Base-by-base conservation (phyloP, 2,797 vertebrate genomes). In the Decapterus maruadsi region DNA sequence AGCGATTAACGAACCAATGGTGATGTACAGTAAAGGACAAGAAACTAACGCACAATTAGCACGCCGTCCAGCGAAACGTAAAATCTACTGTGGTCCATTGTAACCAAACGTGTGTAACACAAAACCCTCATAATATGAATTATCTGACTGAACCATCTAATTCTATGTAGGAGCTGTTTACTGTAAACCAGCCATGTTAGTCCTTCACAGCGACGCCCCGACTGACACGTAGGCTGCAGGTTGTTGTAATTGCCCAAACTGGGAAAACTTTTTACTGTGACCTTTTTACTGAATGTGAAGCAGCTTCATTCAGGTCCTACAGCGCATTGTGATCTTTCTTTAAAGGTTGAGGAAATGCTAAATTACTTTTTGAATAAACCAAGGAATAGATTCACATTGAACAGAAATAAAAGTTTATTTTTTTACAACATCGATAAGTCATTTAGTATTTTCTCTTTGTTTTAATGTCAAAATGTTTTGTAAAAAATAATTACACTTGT, bases 211-310 rank as follows among this genome's bases (percentile, higher is more conserved):
- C 31, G 20, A 81, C 34, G 19, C 51, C 22, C 43, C 63, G 69
- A 67, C 7, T 45, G 43, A 22, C 2, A 42, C 42, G 22, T 61
- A 43, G 70, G 14, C 14, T 13, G 7, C 62, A 72, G 63, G 16
- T 50, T 22, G 36, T 57, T 58, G 17, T 8, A 20, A 42, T 51
- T 62, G 45, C 56, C 54, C 40, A 43, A 42, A 64, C 29, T 65
- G 42, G 17, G 6, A 36, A 36, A 36, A 65, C 51, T 22, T 54
- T 53, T 63, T 20, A 83, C 80, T 81, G 79, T 90, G 72, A 89
- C n/a, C 29, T 59, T 78, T 55, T 69, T 60, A 36, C 26, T 71
- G 17, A 67, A 36, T 76, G 31, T 77, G 29, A 72, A 43, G 45
- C 14, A 60, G 20, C 12, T 3, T 45, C 55, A 43, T 69, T 75